Conservation (phyloP, 1,140 invertebrate species). For the Zaprionus gabonicus region DNA sequence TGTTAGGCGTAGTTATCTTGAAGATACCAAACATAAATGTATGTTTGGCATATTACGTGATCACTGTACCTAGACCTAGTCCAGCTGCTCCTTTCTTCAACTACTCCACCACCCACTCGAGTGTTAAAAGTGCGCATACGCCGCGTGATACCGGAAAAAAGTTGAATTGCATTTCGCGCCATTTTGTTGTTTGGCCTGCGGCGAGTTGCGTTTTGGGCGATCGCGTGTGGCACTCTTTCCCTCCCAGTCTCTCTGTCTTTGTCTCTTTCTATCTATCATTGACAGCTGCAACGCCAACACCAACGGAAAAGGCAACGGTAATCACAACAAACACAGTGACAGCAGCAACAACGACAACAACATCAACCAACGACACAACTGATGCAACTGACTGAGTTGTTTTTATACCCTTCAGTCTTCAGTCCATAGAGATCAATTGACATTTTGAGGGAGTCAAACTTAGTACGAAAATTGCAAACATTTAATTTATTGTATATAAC, state of each 20-base stretch:
- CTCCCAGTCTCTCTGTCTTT: not conserved
- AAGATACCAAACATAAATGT: too few species aligned
- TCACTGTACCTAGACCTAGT: slow-evolving; percentile 10
- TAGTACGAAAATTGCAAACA: not conserved
- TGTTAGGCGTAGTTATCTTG: not conserved
- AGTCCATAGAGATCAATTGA: not conserved
- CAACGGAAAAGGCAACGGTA: slow-evolving; percentile 32
- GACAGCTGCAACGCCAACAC: slow-evolving; percentile 21
- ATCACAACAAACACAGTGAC: slow-evolving; percentile 7
- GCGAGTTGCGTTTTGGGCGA: slow-evolving; percentile 29
- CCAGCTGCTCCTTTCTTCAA: slow-evolving; percentile 17
- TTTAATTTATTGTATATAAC: not conserved
- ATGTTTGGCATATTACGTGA: not conserved
- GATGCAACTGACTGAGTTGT: slow-evolving; percentile 35
- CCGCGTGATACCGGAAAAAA: slow-evolving; percentile 44
- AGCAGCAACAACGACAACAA: not conserved
- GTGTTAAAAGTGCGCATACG: slow-evolving; percentile 61
- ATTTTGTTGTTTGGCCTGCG: slow-evolving; percentile 8
- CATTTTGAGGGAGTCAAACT: not conserved
- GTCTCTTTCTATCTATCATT: not conserved
- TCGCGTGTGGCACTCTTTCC: slow-evolving; percentile 54
- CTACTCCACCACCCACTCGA: slow-evolving; percentile 38
- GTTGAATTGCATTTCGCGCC: slow-evolving; percentile 52
- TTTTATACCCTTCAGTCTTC: slow-evolving; percentile 36
- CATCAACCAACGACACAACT: slow-evolving; percentile 8